Base-by-base conservation (phyloP, 1,140 invertebrate species). In the Drosophila sucinea region DNA sequence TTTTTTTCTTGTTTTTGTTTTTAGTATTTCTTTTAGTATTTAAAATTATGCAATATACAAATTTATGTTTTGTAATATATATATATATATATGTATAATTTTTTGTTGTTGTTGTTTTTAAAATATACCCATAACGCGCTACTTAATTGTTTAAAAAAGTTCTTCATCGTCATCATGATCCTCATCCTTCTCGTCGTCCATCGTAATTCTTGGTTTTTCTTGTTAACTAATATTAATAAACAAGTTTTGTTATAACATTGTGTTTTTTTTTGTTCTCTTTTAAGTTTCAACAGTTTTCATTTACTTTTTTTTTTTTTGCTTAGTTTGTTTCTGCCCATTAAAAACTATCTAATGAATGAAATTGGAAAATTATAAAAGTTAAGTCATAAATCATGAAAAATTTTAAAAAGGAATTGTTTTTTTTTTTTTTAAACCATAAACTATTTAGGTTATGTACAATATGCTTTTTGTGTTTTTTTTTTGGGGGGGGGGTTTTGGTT, bases 31-130 rank as follows among this genome's bases (percentile, higher is more conserved):
- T 17, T 62, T 60, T 71, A 67, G 40, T 69, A 66, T 83, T 81
- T 79, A 82, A 86, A 86, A 86, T 86, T 86, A 87, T 86, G 83
- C 80, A 87, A 87, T 87, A 78, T 87, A 89, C 84, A 87, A 87
- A 77, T 73, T 67, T 44, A 32, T 27, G 35, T 68, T 17, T 55
- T 35, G 33, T 30, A 7, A 30, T 33, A 44, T 56, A 29, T 55
- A 44, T 47, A 33, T 56, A 33, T 32, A 32, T 33, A 23, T 73
- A 77, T 69, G 47, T 71, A 64, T 74, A 41, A 64, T 74, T 7
- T 35, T 25, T 47, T 65, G 73, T 67, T 67, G 60, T 70, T 79
- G 35, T 71, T 17, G 17, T 17, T 17, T 77, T 41, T 76, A 87
- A 86, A 87, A 87, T 86, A 86, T 86, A 87, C 75, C 70, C 69